Conservation (phyloP, 2,888 invertebrate genomes). For the Orchestes rusci region DNA sequence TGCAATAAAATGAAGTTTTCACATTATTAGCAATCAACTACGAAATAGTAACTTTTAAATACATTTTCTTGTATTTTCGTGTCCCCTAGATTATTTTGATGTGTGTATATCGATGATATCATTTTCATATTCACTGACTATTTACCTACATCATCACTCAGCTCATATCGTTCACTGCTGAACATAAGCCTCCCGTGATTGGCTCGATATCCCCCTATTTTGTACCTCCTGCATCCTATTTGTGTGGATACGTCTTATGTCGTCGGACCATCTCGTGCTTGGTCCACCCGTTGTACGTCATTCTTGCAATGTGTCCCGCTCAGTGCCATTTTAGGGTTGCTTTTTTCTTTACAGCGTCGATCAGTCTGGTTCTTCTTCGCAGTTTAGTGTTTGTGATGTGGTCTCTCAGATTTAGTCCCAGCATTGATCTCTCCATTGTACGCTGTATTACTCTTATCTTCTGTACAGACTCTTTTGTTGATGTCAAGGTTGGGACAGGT, state of each 20-base stretch:
- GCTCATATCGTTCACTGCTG: too few relatives aligned
- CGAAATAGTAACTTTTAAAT: too few relatives aligned
- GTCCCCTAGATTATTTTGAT: too few relatives aligned
- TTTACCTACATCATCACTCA: too few relatives aligned
- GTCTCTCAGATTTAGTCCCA: neutral
- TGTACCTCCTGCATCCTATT: neutral
- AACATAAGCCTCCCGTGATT: conserved; percentile 3
- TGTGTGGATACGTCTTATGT: neutral
- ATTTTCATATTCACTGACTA: too few relatives aligned
- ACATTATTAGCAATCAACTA: too few relatives aligned
- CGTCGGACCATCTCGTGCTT: neutral
- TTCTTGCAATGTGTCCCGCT: neutral
- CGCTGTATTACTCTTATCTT: neutral
- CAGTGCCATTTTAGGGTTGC: neutral
- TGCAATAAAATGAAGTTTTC: too few relatives aligned
- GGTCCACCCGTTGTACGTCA: neutral
- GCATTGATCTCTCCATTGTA: neutral
- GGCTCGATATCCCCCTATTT: neutral
- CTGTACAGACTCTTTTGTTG: neutral
- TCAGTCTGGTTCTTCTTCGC: neutral
- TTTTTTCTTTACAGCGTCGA: neutral
- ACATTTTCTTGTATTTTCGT: too few relatives aligned
- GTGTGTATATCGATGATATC: too few relatives aligned
- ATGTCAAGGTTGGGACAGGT: too few relatives aligned
- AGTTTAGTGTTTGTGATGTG: neutral